Percentiles rank a stretch among this genome's conserved stretches.
Evolutionary conservation across 2,888 invertebrate genomes (phyloP).

Genomic region (Xylocampa areola): DNA sequence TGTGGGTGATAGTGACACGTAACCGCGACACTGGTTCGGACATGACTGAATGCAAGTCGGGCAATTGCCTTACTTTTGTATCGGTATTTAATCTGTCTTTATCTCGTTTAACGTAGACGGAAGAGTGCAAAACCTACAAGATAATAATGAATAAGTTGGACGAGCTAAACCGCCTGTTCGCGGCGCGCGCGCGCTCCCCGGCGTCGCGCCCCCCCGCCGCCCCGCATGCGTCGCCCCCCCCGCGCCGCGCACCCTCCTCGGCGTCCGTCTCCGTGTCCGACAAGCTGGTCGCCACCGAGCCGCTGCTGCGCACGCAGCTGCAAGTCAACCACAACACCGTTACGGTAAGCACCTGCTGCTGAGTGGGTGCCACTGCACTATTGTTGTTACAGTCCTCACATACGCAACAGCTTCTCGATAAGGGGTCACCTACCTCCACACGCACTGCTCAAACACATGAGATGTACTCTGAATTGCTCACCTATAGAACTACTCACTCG

Average conservation of each 20-base stretch:
- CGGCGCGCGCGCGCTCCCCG: conserved; percentile 50
- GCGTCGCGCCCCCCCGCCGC: conserved; percentile 28
- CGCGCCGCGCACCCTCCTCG: conserved; percentile 39
- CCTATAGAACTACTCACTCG: no score
- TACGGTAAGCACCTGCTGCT: conserved; percentile 18
- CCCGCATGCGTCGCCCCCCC: conserved; percentile 28
- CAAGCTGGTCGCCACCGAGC: conserved; percentile 76
- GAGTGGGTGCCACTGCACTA: not conserved
- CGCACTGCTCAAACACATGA: no score
- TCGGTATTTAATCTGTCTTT: no score
- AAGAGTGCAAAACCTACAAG: conserved; percentile 83
- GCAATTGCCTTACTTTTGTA: no score
- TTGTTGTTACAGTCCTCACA: no score
- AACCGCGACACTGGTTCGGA: no score
- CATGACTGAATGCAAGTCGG: no score
- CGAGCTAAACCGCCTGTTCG: conserved; percentile 75
- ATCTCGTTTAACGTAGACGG: no score
- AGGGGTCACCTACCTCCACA: no score
- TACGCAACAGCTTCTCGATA: no score
- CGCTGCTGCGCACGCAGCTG: conserved; percentile 25
- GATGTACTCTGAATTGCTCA: no score
- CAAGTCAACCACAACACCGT: conserved; percentile 25
- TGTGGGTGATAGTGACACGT: no score
- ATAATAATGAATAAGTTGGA: conserved; percentile 83
- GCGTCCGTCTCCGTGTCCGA: conserved; percentile 74